These are phyloP conservation scores for Lepus townsendii DNA, from an alignment of 2,797 vertebrate species.

Conservation along the genomic window DNA sequence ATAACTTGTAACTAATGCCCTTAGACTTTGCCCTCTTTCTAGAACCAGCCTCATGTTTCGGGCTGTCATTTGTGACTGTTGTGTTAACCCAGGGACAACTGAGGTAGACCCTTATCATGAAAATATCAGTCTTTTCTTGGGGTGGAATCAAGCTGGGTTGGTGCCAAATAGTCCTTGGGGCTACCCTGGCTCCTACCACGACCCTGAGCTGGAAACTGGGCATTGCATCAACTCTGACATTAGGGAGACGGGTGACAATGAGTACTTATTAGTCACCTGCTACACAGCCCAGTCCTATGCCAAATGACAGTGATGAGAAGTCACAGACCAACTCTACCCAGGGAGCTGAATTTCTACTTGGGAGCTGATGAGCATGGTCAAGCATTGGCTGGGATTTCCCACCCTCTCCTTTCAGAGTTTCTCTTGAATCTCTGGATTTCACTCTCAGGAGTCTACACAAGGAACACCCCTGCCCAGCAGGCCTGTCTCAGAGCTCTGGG, in stretches of 20 bases:
- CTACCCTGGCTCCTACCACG: neutral
- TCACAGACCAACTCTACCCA: neutral
- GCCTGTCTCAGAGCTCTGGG: neutral
- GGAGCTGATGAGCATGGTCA: rapidly evolving
- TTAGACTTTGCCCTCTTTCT: neutral
- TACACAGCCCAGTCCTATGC: neutral
- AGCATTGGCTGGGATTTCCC: neutral
- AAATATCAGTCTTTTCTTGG: neutral
- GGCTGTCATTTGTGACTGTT: neutral
- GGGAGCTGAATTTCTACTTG: neutral
- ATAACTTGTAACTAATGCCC: neutral
- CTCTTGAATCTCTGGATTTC: neutral
- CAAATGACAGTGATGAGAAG: neutral
- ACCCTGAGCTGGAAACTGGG: neutral
- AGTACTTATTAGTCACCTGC: neutral
- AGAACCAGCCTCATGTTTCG: neutral
- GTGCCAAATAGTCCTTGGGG: neutral
- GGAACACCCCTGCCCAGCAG: too few species aligned
- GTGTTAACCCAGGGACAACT: neutral
- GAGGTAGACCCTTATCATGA: neutral
- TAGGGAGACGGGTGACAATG: neutral
- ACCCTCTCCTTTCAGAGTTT: neutral
- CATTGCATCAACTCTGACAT: neutral
- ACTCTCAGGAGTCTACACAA: neutral
- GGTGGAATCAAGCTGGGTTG: neutral